phyloP scores from a whole-genome alignment of 2,888 invertebrate species.

The Cephus sareptanus region DNA sequence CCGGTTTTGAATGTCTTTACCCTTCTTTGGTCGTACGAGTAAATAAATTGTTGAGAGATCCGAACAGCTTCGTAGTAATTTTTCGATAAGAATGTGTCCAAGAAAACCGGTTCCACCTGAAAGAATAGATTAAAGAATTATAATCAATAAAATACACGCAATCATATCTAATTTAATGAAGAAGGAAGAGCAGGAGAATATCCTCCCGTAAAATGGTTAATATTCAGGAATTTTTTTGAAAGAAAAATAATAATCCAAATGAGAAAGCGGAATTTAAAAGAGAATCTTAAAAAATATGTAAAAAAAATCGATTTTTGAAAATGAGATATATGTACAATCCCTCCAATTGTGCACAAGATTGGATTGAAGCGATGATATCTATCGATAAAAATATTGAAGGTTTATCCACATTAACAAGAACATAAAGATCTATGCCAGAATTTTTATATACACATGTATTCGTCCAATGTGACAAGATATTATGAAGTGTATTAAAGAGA shows the following conservation, averaged over 20 bases:
- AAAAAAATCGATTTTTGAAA: too few relatives aligned
- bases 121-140: slow-evolving; percentile 11
- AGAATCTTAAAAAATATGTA: too few relatives aligned
- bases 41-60: slow-evolving; percentile 69
- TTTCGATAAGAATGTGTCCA: slow-evolving; percentile 72
- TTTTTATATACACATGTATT: too few relatives aligned
- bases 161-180: not conserved
- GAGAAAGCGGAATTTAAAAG: too few relatives aligned
- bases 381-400: not conserved
- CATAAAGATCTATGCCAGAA: not conserved
- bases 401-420: not conserved
- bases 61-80: slow-evolving; percentile 71
- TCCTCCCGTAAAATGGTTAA: too few relatives aligned
- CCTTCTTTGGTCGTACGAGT: slow-evolving; percentile 70
- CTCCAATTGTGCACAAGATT: not conserved
- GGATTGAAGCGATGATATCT: not conserved
- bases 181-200: too few relatives aligned
- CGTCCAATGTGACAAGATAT: too few relatives aligned
- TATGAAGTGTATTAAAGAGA: too few relatives aligned
- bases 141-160: not conserved
- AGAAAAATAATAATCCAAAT: not conserved
- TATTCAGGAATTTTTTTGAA: too few relatives aligned
- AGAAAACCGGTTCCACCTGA: slow-evolving; percentile 67
- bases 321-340: too few relatives aligned
- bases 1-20: slow-evolving; percentile 68